Percentiles rank a stretch among this genome's conserved stretches.
Conservation (phyloP, 2,888 invertebrate genomes). For the Pristionchus entomophagus region DNA sequence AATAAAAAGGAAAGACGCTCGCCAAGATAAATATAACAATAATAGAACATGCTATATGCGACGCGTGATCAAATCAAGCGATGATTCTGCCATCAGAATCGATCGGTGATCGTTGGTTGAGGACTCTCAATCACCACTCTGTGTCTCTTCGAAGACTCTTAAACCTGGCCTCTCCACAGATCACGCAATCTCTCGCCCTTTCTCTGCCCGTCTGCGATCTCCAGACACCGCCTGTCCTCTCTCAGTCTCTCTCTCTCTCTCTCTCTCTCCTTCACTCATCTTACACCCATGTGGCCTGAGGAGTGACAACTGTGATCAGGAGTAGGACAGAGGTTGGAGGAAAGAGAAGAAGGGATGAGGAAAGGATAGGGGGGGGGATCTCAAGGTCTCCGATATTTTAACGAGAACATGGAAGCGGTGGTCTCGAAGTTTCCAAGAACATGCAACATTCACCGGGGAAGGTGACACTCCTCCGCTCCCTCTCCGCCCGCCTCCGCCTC, state of each 20-base stretch:
- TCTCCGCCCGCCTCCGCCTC: too few species aligned
- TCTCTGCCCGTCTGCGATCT: not conserved
- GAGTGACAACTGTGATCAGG: constrained; percentile 7
- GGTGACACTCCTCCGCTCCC: too few species aligned
- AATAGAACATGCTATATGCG: too few species aligned
- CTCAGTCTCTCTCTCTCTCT: not conserved
- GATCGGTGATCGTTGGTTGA: not conserved
- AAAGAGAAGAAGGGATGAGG: not conserved
- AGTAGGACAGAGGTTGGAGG: not conserved
- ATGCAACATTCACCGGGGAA: too few species aligned
- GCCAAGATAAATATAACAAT: too few species aligned
- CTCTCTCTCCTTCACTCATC: not conserved
- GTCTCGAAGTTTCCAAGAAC: too few species aligned
- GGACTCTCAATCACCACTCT: constrained; percentile 32
- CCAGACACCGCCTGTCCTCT: not conserved
- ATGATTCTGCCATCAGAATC: too few species aligned
- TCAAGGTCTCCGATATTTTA: too few species aligned
- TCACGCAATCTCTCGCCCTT: not conserved
- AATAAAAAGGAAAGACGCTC: too few species aligned
- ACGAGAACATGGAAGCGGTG: too few species aligned
- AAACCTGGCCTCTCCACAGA: not conserved
- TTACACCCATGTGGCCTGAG: constrained; percentile 30
- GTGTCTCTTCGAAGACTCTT: constrained; percentile 8
- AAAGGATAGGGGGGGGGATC: not conserved
- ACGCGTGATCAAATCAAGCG: too few species aligned